Conservation (phyloP, 2,113 vertebrate species). For the Menura novaehollandiae region DNA sequence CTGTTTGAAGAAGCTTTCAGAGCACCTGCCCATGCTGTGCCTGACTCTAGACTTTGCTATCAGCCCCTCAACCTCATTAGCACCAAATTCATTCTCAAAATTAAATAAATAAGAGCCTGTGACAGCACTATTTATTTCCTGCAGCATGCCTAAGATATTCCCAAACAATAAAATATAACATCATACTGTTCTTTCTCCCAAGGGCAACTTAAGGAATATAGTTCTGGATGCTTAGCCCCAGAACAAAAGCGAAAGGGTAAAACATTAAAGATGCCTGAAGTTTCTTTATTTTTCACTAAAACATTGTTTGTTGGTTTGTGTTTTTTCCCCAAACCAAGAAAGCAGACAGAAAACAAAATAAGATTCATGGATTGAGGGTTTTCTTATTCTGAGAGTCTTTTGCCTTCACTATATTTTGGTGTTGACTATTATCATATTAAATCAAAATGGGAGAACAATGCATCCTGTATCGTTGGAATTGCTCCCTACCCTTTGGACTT, state of each 20-base stretch:
- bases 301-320: not conserved
- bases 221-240: not conserved
- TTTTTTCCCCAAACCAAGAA: not conserved
- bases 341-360: not conserved
- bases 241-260: not conserved
- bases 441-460: conserved; percentile 17
- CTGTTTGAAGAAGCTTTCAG: conserved; percentile 47
- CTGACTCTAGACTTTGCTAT: conserved; percentile 14
- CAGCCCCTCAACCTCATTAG: conserved; percentile 34
- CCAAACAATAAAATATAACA: not conserved
- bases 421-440: not conserved
- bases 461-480: not conserved
- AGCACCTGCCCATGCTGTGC: conserved; percentile 37
- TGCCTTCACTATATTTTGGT: not conserved
- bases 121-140: conserved; percentile 7
- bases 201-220: not conserved
- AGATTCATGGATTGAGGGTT: not conserved
- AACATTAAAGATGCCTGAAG: not conserved
- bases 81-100: conserved; percentile 25
- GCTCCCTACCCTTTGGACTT: not conserved
- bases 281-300: not conserved
- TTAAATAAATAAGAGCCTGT: conserved; percentile 5
- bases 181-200: not conserved
- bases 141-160: not conserved
- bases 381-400: not conserved